A percentile compares a stretch with the other conserved stretches of the same genome.
phyloP scores from a whole-genome alignment of 2,888 invertebrate species.

The Catocala nupta region DNA sequence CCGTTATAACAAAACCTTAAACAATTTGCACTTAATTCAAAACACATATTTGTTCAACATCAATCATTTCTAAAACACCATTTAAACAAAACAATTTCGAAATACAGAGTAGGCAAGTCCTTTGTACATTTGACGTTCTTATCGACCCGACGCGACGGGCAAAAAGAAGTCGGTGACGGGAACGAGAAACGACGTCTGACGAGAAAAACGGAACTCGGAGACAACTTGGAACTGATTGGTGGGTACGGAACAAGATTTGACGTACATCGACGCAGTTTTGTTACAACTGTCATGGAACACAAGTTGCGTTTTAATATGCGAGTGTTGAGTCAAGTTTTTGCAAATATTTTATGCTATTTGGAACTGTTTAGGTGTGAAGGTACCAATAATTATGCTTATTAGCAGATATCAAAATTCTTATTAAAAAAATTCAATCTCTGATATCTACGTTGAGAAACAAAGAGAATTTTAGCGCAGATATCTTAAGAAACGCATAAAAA shows the following conservation, averaged over 20 bases:
- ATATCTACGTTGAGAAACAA: too few relatives aligned
- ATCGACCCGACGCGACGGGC: constrained; percentile 54
- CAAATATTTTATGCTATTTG: too few relatives aligned
- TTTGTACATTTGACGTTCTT: constrained; percentile 57
- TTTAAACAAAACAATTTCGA: constrained; percentile 46
- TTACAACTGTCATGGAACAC: constrained; percentile 1
- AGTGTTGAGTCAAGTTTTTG: background rate
- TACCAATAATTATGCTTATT: too few relatives aligned
- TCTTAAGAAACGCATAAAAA: too few relatives aligned
- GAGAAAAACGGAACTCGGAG: constrained; percentile 50
- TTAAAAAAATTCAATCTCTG: too few relatives aligned
- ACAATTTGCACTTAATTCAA: too few relatives aligned
- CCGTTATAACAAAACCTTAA: too few relatives aligned
- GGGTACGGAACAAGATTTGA: constrained; percentile 26
- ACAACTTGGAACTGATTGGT: constrained; percentile 44
- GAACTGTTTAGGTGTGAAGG: too few relatives aligned
- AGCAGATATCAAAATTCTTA: too few relatives aligned
- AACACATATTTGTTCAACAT: constrained; percentile 19
- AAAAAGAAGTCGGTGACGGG: constrained; percentile 43
- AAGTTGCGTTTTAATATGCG: constrained; percentile 2
- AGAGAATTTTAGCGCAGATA: too few relatives aligned
- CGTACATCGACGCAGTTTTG: constrained; percentile 19
- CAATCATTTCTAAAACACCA: constrained; percentile 43
- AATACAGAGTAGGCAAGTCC: constrained; percentile 25
- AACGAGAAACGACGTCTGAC: constrained; percentile 46